Evolutionary conservation across 2,888 invertebrate species (phyloP), one percentile per base, ranked within the genome.

Genomic region (Apamea sordens): DNA sequence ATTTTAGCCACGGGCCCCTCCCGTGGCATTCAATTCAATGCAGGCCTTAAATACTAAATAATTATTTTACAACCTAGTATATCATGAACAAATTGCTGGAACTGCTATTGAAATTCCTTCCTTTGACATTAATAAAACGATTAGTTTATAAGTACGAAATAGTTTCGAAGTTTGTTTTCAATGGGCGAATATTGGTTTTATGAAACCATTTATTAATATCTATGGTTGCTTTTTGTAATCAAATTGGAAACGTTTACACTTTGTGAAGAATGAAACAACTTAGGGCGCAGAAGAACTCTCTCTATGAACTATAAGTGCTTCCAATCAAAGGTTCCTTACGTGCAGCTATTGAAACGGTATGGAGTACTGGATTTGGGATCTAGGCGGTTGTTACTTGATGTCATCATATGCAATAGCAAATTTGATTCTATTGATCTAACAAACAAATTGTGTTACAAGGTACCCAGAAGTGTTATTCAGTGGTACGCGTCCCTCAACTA

Each of bases 201-300:
- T 53, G 7, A 36, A 71, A 71, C 24, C 36, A n/a, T 71, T 71
- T 70, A 78, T 59, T 56, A 24, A 28, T 36, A 47, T n/a, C 1
- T 36, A 21, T 50, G 1, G 11, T 50, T 41, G 21, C 4, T 56
- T 32, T 80, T 63, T 11, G 21, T 15, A 32, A 15, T n/a, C 24
- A 71, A 2, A 44, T 21, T 24, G 3, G 24, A 41, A 82, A 24
- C 2, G 1, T 53, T 53, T 24, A 13, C 2, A 8, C 10, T 6
- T 41, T 32, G 5, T 77, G 0, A 24, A 28, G 1, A 6, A n/a
- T 18, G 4, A 81, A 24, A 63, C 6, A 2, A 97, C 97, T 97
- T 93, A 98, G 41, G 41, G 41, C 7, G 41, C 41, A 41, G 7
- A 41, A 41, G 41, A 41, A 41, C 4, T 41, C 4, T 7, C 7